These are phyloP conservation scores for Phrynocephalus versicolor DNA, from an alignment of 2,113 vertebrate species.

Conservation along the genomic window DNA sequence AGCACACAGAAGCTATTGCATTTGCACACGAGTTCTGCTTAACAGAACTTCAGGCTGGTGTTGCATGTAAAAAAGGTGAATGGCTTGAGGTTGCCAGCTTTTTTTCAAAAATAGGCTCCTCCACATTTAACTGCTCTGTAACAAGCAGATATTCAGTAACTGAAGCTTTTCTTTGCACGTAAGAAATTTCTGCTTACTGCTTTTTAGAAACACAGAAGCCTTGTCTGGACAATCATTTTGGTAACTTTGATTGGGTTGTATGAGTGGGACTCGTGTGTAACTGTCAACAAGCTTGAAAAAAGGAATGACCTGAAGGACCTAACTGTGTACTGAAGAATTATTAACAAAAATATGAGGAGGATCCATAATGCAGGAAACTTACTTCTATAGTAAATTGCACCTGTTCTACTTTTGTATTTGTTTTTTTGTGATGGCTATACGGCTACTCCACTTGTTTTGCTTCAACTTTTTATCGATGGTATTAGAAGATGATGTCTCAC, in stretches of 20 bases:
- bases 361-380: no score
- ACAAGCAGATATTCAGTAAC: neutral
- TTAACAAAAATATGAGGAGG: no score
- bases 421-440: no score
- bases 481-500: conserved; percentile 24
- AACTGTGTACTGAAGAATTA: no score
- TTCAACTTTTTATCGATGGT: no score
- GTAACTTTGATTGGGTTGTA: neutral
- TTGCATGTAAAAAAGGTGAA: neutral
- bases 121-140: neutral
- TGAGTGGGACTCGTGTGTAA: neutral
- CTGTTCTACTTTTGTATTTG: no score
- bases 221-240: neutral
- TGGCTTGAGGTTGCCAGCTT: neutral
- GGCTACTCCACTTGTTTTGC: no score
- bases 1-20: no score
- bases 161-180: neutral
- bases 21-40: no score
- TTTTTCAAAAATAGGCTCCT: neutral
- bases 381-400: no score
- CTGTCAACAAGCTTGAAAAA: neutral
- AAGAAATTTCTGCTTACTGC: neutral
- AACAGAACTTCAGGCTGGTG: neutral
- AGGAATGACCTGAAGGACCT: no score
- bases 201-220: neutral